phyloP scores from a whole-genome alignment of 30 jellyfish, hydroid and myxozoan genomes.

The Rhopilema esculentum region DNA sequence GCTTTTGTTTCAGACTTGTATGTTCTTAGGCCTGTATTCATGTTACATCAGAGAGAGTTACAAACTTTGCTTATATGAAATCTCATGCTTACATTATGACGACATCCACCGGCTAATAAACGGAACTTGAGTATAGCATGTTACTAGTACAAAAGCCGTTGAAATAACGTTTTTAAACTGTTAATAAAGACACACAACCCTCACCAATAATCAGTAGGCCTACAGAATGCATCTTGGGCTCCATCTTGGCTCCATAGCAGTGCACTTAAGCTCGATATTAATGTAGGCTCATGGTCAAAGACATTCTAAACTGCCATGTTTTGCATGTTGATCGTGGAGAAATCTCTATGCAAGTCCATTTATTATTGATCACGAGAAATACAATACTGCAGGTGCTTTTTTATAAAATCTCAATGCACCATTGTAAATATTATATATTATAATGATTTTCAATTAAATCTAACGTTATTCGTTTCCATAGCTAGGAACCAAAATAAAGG shows the following conservation, averaged over 20 bases:
- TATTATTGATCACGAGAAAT: slow-evolving; percentile 66
- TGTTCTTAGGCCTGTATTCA: too few relatives aligned
- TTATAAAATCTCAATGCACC: slow-evolving; percentile 23
- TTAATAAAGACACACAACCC: background rate
- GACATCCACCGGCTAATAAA: background rate
- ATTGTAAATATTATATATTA: slow-evolving; percentile 36
- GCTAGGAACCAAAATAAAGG: background rate
- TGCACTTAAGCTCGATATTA: background rate
- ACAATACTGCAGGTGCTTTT: slow-evolving; percentile 75
- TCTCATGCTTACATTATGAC: background rate
- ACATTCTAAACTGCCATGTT: background rate
- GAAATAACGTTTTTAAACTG: background rate
- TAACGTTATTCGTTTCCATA: background rate
- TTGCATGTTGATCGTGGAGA: slow-evolving; percentile 27
- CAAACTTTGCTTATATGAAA: too few relatives aligned
- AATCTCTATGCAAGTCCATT: slow-evolving; percentile 26
- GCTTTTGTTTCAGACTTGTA: too few relatives aligned
- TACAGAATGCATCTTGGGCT: background rate
- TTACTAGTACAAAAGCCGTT: background rate
- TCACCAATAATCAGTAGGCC: background rate
- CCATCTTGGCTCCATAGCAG: background rate
- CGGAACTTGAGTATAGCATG: background rate
- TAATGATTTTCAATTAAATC: slow-evolving; percentile 10
- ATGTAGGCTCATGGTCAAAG: background rate
- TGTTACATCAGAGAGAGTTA: too few relatives aligned